These are phyloP conservation scores for Jordanella pulchra DNA, from an alignment of 2,797 vertebrate genomes.

Conservation along the genomic window DNA sequence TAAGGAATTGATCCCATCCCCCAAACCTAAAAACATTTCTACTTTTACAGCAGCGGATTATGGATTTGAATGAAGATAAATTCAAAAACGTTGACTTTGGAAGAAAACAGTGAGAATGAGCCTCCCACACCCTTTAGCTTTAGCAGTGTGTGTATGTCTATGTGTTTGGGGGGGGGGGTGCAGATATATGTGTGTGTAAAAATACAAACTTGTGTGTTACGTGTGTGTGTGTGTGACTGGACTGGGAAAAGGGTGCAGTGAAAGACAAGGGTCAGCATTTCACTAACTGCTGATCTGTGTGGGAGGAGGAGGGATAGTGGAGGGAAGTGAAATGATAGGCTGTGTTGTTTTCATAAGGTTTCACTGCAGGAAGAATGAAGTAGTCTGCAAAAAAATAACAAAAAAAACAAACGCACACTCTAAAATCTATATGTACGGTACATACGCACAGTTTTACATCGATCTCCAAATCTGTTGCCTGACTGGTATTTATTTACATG, in stretches of 20 bases:
- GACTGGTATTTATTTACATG: conserved; percentile 32
- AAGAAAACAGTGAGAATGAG: conserved; percentile 43
- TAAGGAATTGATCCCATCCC: conserved; percentile 29
- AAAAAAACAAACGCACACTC: conserved; percentile 21
- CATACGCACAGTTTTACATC: neutral
- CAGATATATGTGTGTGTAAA: too few species aligned
- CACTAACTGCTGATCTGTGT: conserved; percentile 75
- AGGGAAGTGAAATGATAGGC: conserved; percentile 58
- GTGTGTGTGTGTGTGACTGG: conserved; percentile 45
- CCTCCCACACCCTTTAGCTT: conserved; percentile 35
- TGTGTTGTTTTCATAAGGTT: conserved; percentile 68
- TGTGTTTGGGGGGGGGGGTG: too few species aligned
- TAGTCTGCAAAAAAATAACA: conserved; percentile 30
- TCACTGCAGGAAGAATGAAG: conserved; percentile 69
- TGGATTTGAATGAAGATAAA: conserved; percentile 18
- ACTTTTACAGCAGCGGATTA: conserved; percentile 11
- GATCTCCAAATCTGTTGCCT: conserved; percentile 19
- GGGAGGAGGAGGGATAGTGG: conserved; percentile 31
- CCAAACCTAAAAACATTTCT: conserved; percentile 40
- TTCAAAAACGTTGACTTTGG: conserved; percentile 2
- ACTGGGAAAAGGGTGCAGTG: conserved; percentile 68
- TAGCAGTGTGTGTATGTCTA: too few species aligned
- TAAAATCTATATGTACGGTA: conserved; percentile 10
- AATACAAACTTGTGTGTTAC: too few species aligned
- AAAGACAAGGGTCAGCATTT: conserved; percentile 80